phyloP scores from a whole-genome alignment of 2,888 invertebrate genomes.

The Cheilosia urbana region DNA sequence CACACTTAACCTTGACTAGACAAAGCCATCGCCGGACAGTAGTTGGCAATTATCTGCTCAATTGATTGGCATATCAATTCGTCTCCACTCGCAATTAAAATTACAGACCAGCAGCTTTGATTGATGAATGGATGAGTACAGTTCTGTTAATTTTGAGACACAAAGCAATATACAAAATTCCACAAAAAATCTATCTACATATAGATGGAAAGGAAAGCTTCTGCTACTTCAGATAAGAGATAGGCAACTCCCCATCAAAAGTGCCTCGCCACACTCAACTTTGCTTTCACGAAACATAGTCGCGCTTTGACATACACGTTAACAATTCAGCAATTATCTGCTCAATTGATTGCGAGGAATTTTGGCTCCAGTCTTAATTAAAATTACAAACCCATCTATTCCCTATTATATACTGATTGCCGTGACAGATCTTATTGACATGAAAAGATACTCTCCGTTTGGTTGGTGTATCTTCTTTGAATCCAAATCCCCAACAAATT shows the following conservation, averaged over 20 bases:
- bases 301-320: background rate
- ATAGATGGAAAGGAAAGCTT: too few relatives aligned
- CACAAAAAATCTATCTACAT: too few relatives aligned
- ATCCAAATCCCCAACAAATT: slow-evolving; percentile 24
- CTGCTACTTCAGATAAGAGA: too few relatives aligned
- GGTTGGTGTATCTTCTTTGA: background rate
- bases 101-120: too few relatives aligned
- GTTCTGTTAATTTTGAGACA: too few relatives aligned
- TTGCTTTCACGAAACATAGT: slow-evolving; percentile 17
- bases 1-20: too few relatives aligned
- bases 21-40: too few relatives aligned
- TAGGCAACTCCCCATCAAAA: background rate
- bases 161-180: too few relatives aligned
- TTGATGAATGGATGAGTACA: too few relatives aligned
- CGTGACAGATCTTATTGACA: slow-evolving; percentile 24
- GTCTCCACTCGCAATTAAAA: too few relatives aligned
- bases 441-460: slow-evolving; percentile 1
- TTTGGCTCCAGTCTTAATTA: slow-evolving; percentile 68
- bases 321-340: slow-evolving; percentile 27
- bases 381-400: slow-evolving; percentile 32
- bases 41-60: too few relatives aligned
- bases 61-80: too few relatives aligned
- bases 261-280: background rate
- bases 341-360: slow-evolving; percentile 56
- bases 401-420: slow-evolving; percentile 31